A percentile compares a stretch with the other conserved stretches of the same genome.
phyloP scores from a whole-genome alignment of 1,140 invertebrate species.

The Acarapis woodi region DNA sequence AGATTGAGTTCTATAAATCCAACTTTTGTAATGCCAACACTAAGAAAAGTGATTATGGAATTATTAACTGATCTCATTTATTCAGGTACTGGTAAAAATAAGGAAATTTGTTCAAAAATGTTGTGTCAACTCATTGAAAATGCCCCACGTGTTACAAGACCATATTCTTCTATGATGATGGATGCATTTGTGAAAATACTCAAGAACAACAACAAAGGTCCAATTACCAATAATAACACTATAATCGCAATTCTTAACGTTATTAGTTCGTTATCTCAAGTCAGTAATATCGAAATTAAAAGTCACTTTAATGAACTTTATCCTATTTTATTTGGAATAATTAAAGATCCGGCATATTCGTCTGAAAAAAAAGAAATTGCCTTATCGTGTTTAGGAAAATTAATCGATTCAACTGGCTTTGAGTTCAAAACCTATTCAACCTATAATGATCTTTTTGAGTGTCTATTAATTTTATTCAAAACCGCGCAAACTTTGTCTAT shows the following conservation, averaged over 20 bases:
- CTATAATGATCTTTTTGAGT: slow-evolving; percentile 68
- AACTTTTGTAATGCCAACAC: slow-evolving; percentile 84
- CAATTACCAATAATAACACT: slow-evolving; percentile 80
- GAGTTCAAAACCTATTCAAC: slow-evolving; percentile 73
- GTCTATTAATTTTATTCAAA: slow-evolving; percentile 78
- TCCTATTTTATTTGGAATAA: slow-evolving; percentile 60
- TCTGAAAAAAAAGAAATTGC: slow-evolving; percentile 67
- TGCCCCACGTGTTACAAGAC: slow-evolving; percentile 67
- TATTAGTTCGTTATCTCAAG: slow-evolving; percentile 74
- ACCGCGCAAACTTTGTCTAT: slow-evolving; percentile 52
- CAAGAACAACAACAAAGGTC: slow-evolving; percentile 56
- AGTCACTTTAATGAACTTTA: slow-evolving; percentile 67
- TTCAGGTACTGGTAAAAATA: slow-evolving; percentile 79
- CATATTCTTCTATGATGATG: slow-evolving; percentile 85
- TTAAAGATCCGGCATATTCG: slow-evolving; percentile 73
- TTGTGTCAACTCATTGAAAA: slow-evolving; percentile 74
- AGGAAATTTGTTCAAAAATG: slow-evolving; percentile 82
- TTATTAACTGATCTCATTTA: slow-evolving; percentile 78
- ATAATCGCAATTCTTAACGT: slow-evolving; percentile 63
- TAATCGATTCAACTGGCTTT: slow-evolving; percentile 79
- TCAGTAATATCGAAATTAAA: slow-evolving; percentile 61
- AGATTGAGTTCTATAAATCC: slow-evolving; percentile 74
- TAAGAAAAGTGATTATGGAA: slow-evolving; percentile 37
- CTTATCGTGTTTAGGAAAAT: slow-evolving; percentile 71
- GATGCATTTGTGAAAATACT: slow-evolving; percentile 73